Conservation (phyloP, 2,888 invertebrate genomes). For the Oscheius sp. region DNA sequence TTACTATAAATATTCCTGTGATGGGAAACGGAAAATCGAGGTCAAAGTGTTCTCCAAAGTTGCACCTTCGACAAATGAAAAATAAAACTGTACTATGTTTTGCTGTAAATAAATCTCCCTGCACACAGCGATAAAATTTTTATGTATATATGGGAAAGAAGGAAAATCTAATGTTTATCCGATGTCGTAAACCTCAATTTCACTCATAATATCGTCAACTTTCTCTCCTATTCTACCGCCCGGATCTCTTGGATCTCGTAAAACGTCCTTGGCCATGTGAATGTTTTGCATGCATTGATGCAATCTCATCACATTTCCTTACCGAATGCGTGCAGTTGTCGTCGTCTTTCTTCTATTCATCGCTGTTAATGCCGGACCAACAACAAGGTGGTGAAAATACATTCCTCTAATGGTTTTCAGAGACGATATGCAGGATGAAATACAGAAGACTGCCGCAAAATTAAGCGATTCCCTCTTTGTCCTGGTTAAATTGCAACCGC, state of each 20-base stretch:
- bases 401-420: background rate
- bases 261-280: constrained; percentile 16
- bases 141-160: too few species aligned
- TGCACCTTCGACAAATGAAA: background rate
- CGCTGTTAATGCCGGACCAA: background rate
- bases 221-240: too few species aligned
- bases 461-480: constrained; percentile 11
- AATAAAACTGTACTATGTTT: background rate
- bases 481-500: constrained; percentile 14
- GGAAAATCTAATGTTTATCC: too few species aligned
- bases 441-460: background rate
- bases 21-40: background rate
- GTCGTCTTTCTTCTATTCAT: background rate
- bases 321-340: background rate
- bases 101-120: too few species aligned
- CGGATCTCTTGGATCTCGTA: constrained; percentile 12
- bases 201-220: too few species aligned
- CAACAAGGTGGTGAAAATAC: too few species aligned
- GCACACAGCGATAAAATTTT: too few species aligned
- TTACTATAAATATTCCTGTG: background rate
- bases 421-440: background rate
- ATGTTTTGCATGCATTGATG: constrained; percentile 14
- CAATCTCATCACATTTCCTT: constrained; percentile 4
- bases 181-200: too few species aligned
- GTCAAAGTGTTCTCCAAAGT: background rate